A percentile compares a stretch with the other conserved stretches of the same genome.
Conservation (phyloP, 2,797 vertebrate genomes). For the Xiphophorus birchmanni region DNA sequence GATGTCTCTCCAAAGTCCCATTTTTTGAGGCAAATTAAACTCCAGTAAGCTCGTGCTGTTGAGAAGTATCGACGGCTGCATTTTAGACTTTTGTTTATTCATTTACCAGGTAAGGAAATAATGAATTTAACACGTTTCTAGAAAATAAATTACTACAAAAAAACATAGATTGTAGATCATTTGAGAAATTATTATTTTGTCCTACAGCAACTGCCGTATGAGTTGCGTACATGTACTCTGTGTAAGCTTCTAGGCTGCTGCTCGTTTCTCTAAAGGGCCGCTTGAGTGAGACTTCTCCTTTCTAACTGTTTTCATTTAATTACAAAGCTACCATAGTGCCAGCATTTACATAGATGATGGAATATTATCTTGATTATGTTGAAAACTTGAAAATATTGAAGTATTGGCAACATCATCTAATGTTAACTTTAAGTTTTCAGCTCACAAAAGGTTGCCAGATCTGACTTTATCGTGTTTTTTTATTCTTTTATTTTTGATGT, state of each 20-base stretch:
- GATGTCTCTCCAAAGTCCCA: conserved; percentile 18
- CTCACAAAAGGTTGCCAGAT: neutral
- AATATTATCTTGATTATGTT: neutral
- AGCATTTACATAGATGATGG: neutral
- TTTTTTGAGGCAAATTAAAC: conserved; percentile 26
- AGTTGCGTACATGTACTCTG: too few species aligned
- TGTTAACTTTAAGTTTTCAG: neutral
- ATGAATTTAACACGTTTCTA: neutral
- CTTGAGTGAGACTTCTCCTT: too few species aligned
- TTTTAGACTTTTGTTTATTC: neutral
- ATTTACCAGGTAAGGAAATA: neutral
- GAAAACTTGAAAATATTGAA: neutral
- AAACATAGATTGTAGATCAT: neutral
- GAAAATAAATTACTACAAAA: neutral
- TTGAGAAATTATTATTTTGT: too few species aligned
- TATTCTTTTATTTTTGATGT: neutral
- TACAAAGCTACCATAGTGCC: too few species aligned
- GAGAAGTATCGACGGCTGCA: conserved; percentile 1
- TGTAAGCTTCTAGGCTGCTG: too few species aligned
- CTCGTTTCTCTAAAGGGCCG: too few species aligned
- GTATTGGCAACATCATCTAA: neutral
- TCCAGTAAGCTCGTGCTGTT: conserved; percentile 8
- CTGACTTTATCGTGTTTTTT: conserved; percentile 2
- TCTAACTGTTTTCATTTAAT: too few species aligned
- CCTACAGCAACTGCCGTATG: too few species aligned